These are phyloP conservation scores for Tonatia bakeri DNA, from an alignment of 2,113 vertebrate genomes.

Conservation along the genomic window DNA sequence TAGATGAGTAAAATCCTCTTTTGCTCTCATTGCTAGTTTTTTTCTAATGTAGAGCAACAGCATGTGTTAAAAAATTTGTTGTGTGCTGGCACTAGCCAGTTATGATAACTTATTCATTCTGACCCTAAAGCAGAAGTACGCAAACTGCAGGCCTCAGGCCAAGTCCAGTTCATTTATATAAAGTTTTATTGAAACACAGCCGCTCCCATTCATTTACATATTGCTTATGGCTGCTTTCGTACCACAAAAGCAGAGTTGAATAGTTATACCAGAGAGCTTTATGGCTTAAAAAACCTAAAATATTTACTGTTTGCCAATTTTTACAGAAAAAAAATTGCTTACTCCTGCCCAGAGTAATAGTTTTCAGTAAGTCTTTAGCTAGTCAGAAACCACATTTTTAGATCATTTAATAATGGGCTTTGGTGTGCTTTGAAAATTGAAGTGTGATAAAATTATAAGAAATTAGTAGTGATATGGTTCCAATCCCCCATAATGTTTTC, in stretches of 20 bases:
- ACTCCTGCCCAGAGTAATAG: neutral
- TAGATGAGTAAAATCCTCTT: slow-evolving; percentile 24
- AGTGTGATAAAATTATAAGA: neutral
- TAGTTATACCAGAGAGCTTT: neutral
- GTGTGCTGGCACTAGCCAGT: neutral
- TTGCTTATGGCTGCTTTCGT: neutral
- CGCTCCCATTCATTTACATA: neutral
- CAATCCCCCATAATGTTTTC: neutral
- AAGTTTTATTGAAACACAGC: slow-evolving; percentile 3
- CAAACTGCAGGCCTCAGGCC: neutral
- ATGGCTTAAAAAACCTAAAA: neutral
- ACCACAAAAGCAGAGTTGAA: neutral
- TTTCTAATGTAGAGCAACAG: slow-evolving; percentile 6
- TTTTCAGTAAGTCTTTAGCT: neutral
- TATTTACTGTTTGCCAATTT: neutral
- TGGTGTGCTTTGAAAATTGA: neutral
- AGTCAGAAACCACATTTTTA: neutral
- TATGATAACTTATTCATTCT: neutral
- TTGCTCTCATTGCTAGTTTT: neutral
- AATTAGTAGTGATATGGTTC: neutral
- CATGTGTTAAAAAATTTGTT: neutral
- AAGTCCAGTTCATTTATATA: neutral
- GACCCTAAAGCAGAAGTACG: neutral
- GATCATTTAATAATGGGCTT: neutral
- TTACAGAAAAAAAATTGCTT: neutral